Conservation (phyloP, 2,888 invertebrate genomes). For the Operophtera brumata region DNA sequence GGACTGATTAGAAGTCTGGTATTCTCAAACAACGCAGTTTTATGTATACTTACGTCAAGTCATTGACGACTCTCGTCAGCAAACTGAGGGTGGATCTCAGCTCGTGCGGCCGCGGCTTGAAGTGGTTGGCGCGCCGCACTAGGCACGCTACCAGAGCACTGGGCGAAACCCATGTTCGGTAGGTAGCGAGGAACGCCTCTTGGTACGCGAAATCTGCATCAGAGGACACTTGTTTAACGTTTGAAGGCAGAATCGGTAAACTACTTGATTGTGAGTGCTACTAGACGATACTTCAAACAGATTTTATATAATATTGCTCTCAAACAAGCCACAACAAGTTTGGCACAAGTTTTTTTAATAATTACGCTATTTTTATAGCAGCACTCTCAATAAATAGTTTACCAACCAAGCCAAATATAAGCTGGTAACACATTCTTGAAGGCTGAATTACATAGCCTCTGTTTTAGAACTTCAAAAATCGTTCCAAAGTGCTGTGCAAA, state of each 20-base stretch:
- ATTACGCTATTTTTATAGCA: neutral
- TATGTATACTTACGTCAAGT: conserved; percentile 90
- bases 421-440: conserved; percentile 39
- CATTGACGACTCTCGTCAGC: conserved; percentile 96
- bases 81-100: conserved; percentile 94
- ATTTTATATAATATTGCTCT: no score
- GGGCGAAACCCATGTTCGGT: conserved; percentile 96
- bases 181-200: conserved; percentile 99
- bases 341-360: no score
- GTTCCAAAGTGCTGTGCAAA: conserved; percentile 24
- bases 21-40: no score
- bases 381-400: conserved; percentile 35
- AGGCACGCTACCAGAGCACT: conserved; percentile 92
- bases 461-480: conserved; percentile 24
- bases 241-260: conserved; percentile 8
- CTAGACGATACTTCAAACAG: neutral
- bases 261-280: conserved; percentile 25
- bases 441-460: neutral
- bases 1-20: no score
- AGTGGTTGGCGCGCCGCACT: conserved; percentile 86
- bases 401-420: conserved; percentile 30
- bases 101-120: conserved; percentile 82
- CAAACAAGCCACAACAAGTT: neutral
- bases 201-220: conserved; percentile 92
- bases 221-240: conserved; percentile 11